Conservation (phyloP, 2,797 vertebrate genomes). For the Odontamblyopus rebecca region DNA sequence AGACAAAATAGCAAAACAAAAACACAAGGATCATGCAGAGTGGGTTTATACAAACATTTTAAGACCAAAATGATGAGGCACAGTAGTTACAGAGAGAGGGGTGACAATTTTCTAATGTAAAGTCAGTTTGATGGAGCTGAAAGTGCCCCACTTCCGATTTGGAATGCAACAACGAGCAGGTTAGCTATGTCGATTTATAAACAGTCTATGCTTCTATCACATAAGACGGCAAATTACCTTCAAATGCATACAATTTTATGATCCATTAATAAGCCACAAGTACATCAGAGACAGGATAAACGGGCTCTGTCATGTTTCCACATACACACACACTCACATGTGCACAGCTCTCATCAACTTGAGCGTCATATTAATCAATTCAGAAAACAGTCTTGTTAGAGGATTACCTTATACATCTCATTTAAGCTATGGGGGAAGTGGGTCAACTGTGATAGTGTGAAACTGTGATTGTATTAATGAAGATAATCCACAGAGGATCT, state of each 20-base stretch:
- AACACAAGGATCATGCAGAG: too few relatives aligned
- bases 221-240: not conserved
- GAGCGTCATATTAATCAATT: slow-evolving; percentile 51
- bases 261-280: slow-evolving; percentile 2
- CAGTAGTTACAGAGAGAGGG: too few relatives aligned
- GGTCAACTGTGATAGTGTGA: slow-evolving; percentile 61
- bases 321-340: slow-evolving; percentile 12
- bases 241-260: not conserved
- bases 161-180: too few relatives aligned
- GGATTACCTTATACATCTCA: slow-evolving; percentile 59
- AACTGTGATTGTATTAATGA: slow-evolving; percentile 59
- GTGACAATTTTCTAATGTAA: too few relatives aligned
- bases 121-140: too few relatives aligned
- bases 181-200: too few relatives aligned
- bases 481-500: slow-evolving; percentile 61
- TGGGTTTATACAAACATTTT: too few relatives aligned
- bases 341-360: not conserved
- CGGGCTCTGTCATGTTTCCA: not conserved
- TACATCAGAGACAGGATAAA: slow-evolving; percentile 1
- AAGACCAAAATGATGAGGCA: too few relatives aligned
- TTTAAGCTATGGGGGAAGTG: slow-evolving; percentile 59
- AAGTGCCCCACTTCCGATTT: too few relatives aligned
- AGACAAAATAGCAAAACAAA: too few relatives aligned
- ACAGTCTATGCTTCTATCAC: too few relatives aligned
- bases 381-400: slow-evolving; percentile 49